These are phyloP conservation scores for Patagioenas fasciata DNA, from an alignment of 2,113 vertebrate genomes.

Conservation along the genomic window DNA sequence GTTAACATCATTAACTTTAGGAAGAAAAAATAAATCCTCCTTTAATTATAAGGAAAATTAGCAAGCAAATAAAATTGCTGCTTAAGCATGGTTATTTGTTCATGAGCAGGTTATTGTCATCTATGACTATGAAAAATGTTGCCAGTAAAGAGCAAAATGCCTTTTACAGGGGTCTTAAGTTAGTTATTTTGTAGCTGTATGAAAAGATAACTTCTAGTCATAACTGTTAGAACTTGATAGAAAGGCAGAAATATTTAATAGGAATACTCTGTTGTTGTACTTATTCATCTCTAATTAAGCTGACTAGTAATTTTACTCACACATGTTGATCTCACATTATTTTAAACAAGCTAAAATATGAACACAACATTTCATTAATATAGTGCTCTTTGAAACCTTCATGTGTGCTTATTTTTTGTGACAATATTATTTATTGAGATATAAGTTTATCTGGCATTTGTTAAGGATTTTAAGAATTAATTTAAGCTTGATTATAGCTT, in stretches of 20 bases:
- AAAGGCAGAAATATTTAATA: not conserved
- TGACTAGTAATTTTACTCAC: not conserved
- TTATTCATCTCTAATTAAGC: not conserved
- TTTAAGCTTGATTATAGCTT: not conserved
- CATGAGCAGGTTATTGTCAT: not conserved
- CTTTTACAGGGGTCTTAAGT: not conserved
- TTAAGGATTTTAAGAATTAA: not conserved
- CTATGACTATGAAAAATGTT: not conserved
- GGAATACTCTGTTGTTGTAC: not conserved
- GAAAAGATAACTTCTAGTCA: not conserved
- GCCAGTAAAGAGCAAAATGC: not conserved
- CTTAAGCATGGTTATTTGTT: not conserved
- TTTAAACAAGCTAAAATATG: not conserved
- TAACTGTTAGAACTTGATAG: not conserved
- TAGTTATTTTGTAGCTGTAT: not conserved
- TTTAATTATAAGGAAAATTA: constrained; percentile 7
- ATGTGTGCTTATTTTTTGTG: not conserved
- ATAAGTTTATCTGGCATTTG: not conserved
- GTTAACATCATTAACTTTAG: not conserved
- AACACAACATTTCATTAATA: not conserved
- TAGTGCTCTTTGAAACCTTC: not conserved
- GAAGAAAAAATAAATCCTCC: not conserved
- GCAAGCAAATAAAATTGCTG: not conserved
- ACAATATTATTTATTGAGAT: not conserved
- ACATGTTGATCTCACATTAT: not conserved